Evolutionary conservation across 2,797 vertebrate genomes (phyloP), one percentile per base, ranked within the genome.

Genomic region (Acomys russatus): DNA sequence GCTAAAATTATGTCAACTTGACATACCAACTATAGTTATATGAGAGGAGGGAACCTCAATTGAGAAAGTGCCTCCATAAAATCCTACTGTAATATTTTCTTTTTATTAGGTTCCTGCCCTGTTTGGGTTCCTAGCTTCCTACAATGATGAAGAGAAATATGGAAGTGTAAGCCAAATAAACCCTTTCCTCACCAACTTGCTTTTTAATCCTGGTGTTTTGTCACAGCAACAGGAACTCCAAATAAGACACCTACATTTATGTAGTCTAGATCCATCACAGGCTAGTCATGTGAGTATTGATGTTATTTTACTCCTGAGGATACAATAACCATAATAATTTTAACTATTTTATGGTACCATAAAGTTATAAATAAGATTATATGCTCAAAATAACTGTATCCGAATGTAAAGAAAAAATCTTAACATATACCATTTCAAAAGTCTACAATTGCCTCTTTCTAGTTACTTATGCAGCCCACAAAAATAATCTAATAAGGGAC

Each of bases 291-390:
- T 28, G 11, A 94, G 4, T 6, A 70, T 35, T 54, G 9, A 77
- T 63, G 22, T 9, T 49, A 61, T 38, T 93, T 84, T 78, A 61
- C 6, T 35, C 4, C 79, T 3, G 12, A 94, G 66, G 9, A 17
- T 59, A 56, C 10, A 86, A 10, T 8, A 77, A 38, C 38, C 35
- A 76, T 80, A 92, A 68, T 49, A 83, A 88, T n/a, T 91, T 10
- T 68, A 80, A 59, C 56, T 33, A 80, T 28, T 94, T 96, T 15
- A 73, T 56, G 17, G 12, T 1, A 63, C 64, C 3, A 63, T 90
- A 35, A 94, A 17, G 9, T 64, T 88, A 94, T 71, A 84, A 71
- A 82, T 76, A 49, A 51, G 15, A 66, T 51, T 85, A 85, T 78
- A 3, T 82, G 23, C 3, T 63, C 38, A 73, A 20, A 80, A 35